A percentile compares a stretch with the other conserved stretches of the same genome.
Evolutionary conservation across 2,888 invertebrate species (phyloP).

Genomic region (Micoletzkya japonica): DNA sequence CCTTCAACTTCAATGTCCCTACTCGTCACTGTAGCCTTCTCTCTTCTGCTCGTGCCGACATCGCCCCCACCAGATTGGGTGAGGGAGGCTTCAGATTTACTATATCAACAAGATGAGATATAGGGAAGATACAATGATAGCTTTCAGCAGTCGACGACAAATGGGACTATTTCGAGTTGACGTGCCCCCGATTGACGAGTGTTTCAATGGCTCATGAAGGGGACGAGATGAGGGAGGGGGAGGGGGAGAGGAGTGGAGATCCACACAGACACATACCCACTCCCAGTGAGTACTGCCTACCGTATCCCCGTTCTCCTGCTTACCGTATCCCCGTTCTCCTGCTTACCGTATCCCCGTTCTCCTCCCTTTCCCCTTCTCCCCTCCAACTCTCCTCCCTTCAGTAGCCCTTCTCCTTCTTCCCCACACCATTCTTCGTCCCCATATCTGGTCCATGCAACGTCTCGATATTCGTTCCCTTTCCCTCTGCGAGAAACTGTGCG

Average conservation of each 20-base stretch:
- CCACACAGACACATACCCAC: too few relatives aligned
- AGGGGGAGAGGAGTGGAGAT: too few relatives aligned
- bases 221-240: too few relatives aligned
- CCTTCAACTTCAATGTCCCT: constrained; percentile 32
- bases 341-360: too few relatives aligned
- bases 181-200: too few relatives aligned
- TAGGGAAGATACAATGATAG: neutral
- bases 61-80: neutral
- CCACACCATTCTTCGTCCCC: neutral
- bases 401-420: neutral
- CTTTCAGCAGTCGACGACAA: constrained; percentile 15
- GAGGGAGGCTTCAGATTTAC: neutral
- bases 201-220: too few relatives aligned
- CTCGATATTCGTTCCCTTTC: neutral
- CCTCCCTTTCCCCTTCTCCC: too few relatives aligned
- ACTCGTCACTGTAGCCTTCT: constrained; percentile 34
- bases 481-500: constrained; percentile 7
- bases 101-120: neutral
- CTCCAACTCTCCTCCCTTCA: too few relatives aligned
- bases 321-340: too few relatives aligned
- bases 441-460: too few relatives aligned
- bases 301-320: too few relatives aligned
- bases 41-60: constrained; percentile 24
- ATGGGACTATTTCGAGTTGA: constrained; percentile 5
- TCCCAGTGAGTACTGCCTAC: too few relatives aligned